A percentile compares a stretch with the other conserved stretches of the same genome.
phyloP scores from a whole-genome alignment of 1,140 invertebrate species.

The Plectus sambesii region DNA sequence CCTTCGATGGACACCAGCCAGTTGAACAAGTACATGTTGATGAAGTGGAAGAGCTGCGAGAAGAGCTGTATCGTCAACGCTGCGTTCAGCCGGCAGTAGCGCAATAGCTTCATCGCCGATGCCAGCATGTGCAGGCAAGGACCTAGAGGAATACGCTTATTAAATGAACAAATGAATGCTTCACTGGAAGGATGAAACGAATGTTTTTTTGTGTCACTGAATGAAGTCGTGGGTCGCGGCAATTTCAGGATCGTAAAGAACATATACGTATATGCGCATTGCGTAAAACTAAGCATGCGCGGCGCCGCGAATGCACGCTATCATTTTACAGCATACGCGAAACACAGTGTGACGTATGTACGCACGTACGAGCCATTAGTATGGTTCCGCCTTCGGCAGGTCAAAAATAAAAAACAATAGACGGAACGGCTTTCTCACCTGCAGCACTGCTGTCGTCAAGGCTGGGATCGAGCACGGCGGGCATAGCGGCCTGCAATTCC shows the following conservation, averaged over 20 bases:
- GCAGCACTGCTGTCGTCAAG: constrained; percentile 9
- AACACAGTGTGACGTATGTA: no score
- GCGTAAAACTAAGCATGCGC: no score
- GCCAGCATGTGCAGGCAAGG: constrained; percentile 50
- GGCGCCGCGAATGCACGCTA: no score
- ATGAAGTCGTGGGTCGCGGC: no score
- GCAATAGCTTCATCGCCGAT: constrained; percentile 73
- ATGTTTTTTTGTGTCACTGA: constrained; percentile 10
- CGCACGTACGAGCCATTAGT: no score
- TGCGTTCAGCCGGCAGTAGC: constrained; percentile 86
- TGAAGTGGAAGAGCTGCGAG: constrained; percentile 91
- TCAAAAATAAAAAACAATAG: no score
- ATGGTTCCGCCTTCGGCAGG: no score
- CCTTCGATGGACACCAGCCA: constrained; percentile 54
- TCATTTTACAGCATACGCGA: no score
- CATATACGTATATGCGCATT: no score
- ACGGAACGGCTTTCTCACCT: no score
- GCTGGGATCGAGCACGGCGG: constrained; percentile 7
- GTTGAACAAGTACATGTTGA: constrained; percentile 67
- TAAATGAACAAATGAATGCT: constrained; percentile 1
- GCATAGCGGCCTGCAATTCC: constrained; percentile 9
- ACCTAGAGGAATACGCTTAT: no score
- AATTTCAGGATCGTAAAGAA: constrained; percentile 28
- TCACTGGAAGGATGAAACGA: neutral
- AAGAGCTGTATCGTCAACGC: constrained; percentile 95